Percentiles rank a stretch among this genome's conserved stretches.
phyloP scores from a whole-genome alignment of 2,113 vertebrate species.

The Triplophysa tibetana region DNA sequence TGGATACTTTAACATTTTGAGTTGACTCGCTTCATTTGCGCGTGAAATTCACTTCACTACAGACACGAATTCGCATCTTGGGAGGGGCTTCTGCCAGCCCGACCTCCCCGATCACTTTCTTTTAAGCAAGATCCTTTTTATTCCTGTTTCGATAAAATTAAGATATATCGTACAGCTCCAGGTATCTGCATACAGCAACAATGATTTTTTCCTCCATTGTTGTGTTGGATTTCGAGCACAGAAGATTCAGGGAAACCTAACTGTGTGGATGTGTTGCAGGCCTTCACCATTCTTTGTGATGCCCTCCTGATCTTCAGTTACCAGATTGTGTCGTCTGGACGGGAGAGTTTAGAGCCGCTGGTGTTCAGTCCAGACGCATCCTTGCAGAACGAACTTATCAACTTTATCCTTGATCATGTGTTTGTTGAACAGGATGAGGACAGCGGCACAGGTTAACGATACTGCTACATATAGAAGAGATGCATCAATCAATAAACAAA shows the following conservation, averaged over 20 bases:
- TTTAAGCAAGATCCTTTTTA: no score
- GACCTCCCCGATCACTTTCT: no score
- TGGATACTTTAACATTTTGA: no score
- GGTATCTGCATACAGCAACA: no score
- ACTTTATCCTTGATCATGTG: constrained; percentile 97
- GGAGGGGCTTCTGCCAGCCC: no score
- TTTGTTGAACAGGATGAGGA: constrained; percentile 99
- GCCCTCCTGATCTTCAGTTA: constrained; percentile 99
- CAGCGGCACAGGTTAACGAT: constrained; percentile 85
- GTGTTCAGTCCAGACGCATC: constrained; percentile 95
- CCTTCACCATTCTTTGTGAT: constrained; percentile 97
- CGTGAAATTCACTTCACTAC: no score
- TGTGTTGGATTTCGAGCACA: not conserved
- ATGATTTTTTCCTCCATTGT: no score
- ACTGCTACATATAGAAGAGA: not conserved
- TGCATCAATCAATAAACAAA: not conserved
- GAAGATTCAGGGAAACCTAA: not conserved
- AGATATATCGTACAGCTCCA: no score
- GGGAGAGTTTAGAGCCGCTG: constrained; percentile 92
- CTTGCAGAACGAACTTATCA: constrained; percentile 91
- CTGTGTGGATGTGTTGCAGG: constrained; percentile 70
- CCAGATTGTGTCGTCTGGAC: constrained; percentile 95
- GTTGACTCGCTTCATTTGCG: no score
- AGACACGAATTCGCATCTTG: no score
- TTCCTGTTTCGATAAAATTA: no score